Evolutionary conservation across 2,888 invertebrate species (phyloP), one percentile per base, ranked within the genome.

Genomic region (Oxytorus armatus): DNA sequence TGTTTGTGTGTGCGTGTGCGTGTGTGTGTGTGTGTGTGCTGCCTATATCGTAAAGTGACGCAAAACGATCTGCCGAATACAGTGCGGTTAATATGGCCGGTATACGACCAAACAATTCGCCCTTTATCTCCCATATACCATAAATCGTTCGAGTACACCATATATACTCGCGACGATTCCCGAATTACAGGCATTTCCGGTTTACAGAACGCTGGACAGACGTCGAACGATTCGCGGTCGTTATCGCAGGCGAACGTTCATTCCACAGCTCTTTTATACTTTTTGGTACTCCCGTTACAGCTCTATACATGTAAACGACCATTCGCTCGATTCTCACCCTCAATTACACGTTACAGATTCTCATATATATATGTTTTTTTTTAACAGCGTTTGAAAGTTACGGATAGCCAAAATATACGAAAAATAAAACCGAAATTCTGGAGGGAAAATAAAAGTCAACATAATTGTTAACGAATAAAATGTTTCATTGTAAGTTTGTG

Each of bases 141-240:
- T 77, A 72, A 59, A 72, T 72, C 70, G 57, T 39, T 51, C n/a
- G 33, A 23, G 55, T n/a, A n/a, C 47, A 16, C 61, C n/a, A 42
- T 51, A 14, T 10, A 11, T 21, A 66, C 65, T 33, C 65, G 33
- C 44, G 3, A 8, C 39, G 42, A 36, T 72, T 77, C 66, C 18
- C 49, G 51, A 42, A 68, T 78, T 53, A 61, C 55, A 65, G 39
- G 25, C 10, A 70, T 59, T 66, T 42, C 33, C 51, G 61, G 51
- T 33, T 29, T 29, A 11, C 11, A 36, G 8, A 4, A 10, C 36
- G 10, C 36, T 4, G 10, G 36, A 36, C 8, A 8, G 3, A 5
- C 5, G 29, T 29, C 3, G 29, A 29, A 29, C 5, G 36, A 36
- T 36, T 10, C 4, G 4, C 7, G 3, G 36, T 8, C 36, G 36